These are phyloP conservation scores for Chanos chanos DNA, from an alignment of 2,797 vertebrate species.

Conservation along the genomic window DNA sequence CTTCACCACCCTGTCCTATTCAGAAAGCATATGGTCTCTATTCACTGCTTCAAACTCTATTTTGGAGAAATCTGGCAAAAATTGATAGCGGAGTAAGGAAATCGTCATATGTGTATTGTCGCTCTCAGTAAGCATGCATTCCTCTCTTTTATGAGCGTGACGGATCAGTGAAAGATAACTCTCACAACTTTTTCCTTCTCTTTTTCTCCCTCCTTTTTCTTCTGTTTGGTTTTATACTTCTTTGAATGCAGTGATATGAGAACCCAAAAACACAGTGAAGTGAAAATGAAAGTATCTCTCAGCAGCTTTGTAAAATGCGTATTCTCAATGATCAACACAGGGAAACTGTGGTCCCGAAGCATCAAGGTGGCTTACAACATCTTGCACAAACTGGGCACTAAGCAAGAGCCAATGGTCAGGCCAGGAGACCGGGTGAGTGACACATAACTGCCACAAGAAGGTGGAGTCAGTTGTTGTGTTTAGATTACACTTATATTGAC, in stretches of 20 bases:
- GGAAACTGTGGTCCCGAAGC: constrained; percentile 98
- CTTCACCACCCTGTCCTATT: too few species aligned
- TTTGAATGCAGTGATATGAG: not conserved
- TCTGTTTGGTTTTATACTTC: not conserved
- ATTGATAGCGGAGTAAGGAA: too few species aligned
- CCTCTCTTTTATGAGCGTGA: constrained; percentile 2
- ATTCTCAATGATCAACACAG: constrained; percentile 69
- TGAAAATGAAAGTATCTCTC: not conserved
- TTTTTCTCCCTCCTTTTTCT: not conserved
- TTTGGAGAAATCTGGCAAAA: too few species aligned
- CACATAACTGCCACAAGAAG: not conserved
- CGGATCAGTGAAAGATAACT: not conserved
- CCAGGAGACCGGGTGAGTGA: constrained; percentile 93
- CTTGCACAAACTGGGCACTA: constrained; percentile 97
- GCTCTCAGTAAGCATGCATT: too few species aligned
- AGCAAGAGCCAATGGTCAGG: constrained; percentile 97
- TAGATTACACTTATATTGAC: too few species aligned
- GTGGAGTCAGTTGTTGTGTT: too few species aligned
- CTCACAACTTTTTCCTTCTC: not conserved
- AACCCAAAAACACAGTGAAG: not conserved
- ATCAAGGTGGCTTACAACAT: constrained; percentile 99
- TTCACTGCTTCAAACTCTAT: too few species aligned
- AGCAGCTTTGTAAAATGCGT: constrained; percentile 9
- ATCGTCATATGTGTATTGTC: too few species aligned
- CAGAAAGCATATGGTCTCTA: too few species aligned